Percentiles rank a stretch among this genome's conserved stretches.
phyloP scores from a whole-genome alignment of 2,113 vertebrate genomes.

The Apistogramma diplotaenia region DNA sequence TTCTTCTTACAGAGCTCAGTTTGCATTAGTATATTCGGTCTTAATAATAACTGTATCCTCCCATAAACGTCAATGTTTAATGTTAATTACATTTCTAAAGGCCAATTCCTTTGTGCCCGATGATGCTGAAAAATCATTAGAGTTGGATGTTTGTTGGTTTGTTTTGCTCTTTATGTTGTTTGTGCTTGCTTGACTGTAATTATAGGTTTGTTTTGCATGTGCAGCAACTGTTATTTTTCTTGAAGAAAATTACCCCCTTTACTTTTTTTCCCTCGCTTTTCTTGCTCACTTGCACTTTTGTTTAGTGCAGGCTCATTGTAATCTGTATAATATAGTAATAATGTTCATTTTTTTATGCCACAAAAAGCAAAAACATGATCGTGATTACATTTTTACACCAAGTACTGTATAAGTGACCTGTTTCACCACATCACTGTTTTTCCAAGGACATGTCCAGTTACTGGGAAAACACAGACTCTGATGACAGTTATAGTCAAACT shows the following conservation, averaged over 20 bases:
- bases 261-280: neutral
- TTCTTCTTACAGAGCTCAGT: neutral
- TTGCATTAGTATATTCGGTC: neutral
- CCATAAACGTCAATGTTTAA: neutral
- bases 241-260: neutral
- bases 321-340: neutral
- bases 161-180: neutral
- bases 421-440: neutral
- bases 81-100: neutral
- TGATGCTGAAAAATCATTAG: neutral
- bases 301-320: neutral
- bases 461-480: neutral
- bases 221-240: neutral
- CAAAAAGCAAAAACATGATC: neutral
- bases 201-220: neutral
- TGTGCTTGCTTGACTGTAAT: neutral
- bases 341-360: neutral
- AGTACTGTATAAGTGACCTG: neutral
- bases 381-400: neutral
- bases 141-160: neutral
- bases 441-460: too few species aligned
- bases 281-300: neutral
- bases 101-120: neutral
- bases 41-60: neutral
- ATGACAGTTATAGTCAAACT: neutral